These are phyloP conservation scores for Polietes domitor DNA, from an alignment of 2,888 invertebrate genomes.

Conservation along the genomic window DNA sequence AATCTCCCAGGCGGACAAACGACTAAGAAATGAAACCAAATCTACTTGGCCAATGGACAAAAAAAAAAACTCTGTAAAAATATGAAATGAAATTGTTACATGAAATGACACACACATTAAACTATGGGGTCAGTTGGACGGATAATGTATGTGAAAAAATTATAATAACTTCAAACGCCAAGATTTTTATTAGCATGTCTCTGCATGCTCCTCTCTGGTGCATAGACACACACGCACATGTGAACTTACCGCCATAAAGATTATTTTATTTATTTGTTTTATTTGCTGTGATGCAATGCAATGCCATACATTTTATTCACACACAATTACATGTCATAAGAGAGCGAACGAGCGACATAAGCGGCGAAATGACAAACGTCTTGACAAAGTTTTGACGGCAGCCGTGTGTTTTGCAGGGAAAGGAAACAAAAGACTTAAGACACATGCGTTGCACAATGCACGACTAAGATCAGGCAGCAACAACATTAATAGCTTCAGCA, in stretches of 20 bases:
- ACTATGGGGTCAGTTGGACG: background rate
- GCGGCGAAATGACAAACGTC: background rate
- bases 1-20: background rate
- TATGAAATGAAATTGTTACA: conserved; percentile 3
- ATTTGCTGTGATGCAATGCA: conserved; percentile 5
- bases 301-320: conserved; percentile 17
- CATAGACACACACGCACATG: conserved; percentile 20
- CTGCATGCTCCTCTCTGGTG: too few relatives aligned
- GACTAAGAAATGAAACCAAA: background rate
- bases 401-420: too few relatives aligned
- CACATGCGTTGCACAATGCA: background rate
- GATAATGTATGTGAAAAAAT: conserved; percentile 25
- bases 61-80: background rate
- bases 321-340: conserved; percentile 26
- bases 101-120: conserved; percentile 11
- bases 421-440: conserved; percentile 30
- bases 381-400: background rate
- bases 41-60: background rate
- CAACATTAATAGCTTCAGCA: too few relatives aligned
- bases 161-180: background rate
- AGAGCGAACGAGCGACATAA: background rate
- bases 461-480: background rate
- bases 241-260: background rate
- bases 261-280: conserved; percentile 5
- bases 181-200: conserved; percentile 16